A percentile compares a stretch with the other conserved stretches of the same genome.
Evolutionary conservation across 2,113 vertebrate species (phyloP).

Genomic region (Phasianus colchicus): DNA sequence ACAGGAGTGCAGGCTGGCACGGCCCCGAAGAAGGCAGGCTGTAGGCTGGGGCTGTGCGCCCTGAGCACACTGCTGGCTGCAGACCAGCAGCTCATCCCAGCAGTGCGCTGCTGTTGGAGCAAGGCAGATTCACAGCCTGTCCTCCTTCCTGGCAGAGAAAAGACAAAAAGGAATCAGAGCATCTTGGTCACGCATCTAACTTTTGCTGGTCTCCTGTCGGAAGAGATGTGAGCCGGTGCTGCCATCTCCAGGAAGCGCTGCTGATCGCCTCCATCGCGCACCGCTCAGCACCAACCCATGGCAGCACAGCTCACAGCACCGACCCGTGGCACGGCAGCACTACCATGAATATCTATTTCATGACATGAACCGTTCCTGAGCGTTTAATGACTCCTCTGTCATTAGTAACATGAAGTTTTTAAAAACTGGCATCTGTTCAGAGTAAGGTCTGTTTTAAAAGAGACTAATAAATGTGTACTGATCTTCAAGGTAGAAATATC

Average conservation of each 20-base stretch:
- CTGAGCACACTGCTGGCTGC: fast-evolving
- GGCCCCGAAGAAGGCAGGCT: too few species aligned
- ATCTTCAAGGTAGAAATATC: neutral
- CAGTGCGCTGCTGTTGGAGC: too few species aligned
- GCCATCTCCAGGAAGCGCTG: constrained; percentile 47
- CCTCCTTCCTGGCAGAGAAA: neutral
- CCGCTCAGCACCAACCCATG: too few species aligned
- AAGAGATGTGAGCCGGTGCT: neutral
- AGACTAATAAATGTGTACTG: neutral
- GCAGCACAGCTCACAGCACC: neutral
- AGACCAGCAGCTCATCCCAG: neutral
- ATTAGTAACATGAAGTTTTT: neutral
- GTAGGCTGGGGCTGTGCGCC: neutral
- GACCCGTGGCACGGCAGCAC: neutral
- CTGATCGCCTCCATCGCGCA: neutral
- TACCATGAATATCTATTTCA: neutral
- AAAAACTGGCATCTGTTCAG: neutral
- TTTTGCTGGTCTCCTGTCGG: fast-evolving
- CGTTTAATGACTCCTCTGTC: neutral
- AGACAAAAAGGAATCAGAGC: neutral
- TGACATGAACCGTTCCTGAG: neutral
- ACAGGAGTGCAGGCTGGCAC: neutral
- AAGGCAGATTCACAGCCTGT: fast-evolving
- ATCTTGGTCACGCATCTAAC: fast-evolving
- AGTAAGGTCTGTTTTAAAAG: neutral